These are phyloP conservation scores for Paracentrotus lividus DNA, from an alignment of 53 echinoderm and acorn worm species.

Conservation along the genomic window DNA sequence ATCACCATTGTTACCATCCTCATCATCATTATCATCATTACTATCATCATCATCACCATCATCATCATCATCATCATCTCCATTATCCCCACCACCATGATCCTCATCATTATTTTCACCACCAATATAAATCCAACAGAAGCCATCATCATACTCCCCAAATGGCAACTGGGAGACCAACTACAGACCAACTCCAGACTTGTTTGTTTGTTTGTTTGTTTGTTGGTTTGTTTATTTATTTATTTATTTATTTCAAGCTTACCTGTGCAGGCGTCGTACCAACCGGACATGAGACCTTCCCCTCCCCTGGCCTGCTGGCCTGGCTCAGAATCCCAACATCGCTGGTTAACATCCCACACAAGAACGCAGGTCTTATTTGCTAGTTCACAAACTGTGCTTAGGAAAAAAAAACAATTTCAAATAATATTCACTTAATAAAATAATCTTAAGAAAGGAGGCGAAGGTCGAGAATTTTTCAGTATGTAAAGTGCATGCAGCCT, in stretches of 20 bases:
- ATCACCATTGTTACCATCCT: not conserved
- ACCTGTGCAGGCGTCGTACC: constrained; percentile 69
- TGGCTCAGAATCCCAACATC: constrained; percentile 68
- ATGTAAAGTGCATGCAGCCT: too few relatives aligned
- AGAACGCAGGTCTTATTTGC: constrained; percentile 49
- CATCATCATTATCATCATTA: constrained; percentile 35
- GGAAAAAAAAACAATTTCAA: constrained; percentile 3
- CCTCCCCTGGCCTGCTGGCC: constrained; percentile 65
- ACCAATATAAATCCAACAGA: not conserved
- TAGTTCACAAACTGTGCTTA: constrained; percentile 32
- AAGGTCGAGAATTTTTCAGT: too few relatives aligned
- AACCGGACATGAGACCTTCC: constrained; percentile 43
- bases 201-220: too few relatives aligned
- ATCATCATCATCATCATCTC: constrained; percentile 28
- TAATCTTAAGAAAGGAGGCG: too few relatives aligned
- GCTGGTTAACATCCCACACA: constrained; percentile 33
- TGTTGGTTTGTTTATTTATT: too few relatives aligned
- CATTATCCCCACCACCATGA: constrained; percentile 4
- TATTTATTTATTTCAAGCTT: too few relatives aligned
- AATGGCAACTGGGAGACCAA: not conserved
- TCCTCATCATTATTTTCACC: not conserved
- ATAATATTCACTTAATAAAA: too few relatives aligned
- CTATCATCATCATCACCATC: not conserved
- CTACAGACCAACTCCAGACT: not conserved
- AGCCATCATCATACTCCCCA: not conserved